phyloP scores from a whole-genome alignment of 2,113 vertebrate species.

The Chamaea fasciata region DNA sequence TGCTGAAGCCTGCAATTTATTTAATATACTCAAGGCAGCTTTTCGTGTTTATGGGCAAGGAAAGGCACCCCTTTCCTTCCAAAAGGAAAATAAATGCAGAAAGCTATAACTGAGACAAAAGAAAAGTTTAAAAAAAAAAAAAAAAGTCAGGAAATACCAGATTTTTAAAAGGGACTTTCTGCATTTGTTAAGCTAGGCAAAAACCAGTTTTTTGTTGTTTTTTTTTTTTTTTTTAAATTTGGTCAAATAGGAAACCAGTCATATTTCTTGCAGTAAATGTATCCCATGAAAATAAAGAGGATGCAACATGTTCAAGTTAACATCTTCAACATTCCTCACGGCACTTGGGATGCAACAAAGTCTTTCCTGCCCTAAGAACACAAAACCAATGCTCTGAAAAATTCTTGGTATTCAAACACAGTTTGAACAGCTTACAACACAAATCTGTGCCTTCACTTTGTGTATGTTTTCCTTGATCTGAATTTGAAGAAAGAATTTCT shows the following conservation, averaged over 20 bases:
- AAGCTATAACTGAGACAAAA: not conserved
- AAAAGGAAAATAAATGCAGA: not conserved
- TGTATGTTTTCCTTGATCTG: not conserved
- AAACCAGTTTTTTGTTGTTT: not conserved
- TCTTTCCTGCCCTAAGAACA: not conserved
- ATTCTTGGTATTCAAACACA: not conserved
- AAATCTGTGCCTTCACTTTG: not conserved
- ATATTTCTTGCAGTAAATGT: not conserved
- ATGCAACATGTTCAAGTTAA: not conserved
- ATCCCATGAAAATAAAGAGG: not conserved
- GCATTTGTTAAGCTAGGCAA: not conserved
- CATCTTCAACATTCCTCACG: not conserved
- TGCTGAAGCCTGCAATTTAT: not conserved
- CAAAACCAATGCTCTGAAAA: not conserved
- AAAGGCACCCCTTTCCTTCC: not conserved
- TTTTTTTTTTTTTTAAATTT: no score
- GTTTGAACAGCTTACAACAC: not conserved
- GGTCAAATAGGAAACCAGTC: not conserved
- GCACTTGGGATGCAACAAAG: not conserved
- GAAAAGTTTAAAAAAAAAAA: not conserved
- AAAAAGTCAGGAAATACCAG: not conserved
- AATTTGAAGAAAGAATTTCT: not conserved
- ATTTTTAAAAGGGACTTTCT: not conserved
- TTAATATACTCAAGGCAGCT: not conserved
- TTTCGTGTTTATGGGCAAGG: not conserved